Evolutionary conservation across 2,113 vertebrate genomes (phyloP).

Genomic region (Labeo rohita): DNA sequence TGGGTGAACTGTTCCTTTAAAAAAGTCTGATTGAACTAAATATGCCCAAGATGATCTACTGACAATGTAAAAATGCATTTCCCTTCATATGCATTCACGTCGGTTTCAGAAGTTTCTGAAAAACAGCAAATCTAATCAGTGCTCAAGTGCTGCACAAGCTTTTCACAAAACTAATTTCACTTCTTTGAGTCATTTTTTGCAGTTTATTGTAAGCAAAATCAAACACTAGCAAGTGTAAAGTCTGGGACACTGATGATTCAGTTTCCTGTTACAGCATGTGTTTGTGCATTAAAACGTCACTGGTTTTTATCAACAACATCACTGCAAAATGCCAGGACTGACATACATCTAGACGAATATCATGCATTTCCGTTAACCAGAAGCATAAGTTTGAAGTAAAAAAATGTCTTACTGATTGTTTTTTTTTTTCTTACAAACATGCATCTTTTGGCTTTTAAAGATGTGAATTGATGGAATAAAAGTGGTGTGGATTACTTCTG

Average conservation of each 20-base stretch:
- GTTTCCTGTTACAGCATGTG: not conserved
- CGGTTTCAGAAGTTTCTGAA: not conserved
- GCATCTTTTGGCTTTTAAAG: too few species aligned
- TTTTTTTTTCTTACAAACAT: too few species aligned
- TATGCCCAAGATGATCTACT: too few species aligned
- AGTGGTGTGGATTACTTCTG: too few species aligned
- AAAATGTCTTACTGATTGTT: too few species aligned
- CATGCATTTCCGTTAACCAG: not conserved
- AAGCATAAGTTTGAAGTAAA: too few species aligned
- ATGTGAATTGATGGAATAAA: too few species aligned
- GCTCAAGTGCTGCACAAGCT: too few species aligned
- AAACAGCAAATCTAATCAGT: not conserved
- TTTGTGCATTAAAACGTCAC: not conserved
- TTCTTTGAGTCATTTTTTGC: not conserved
- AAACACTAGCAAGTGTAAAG: not conserved
- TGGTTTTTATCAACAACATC: not conserved
- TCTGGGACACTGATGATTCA: not conserved
- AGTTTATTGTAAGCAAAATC: not conserved
- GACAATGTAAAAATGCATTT: too few species aligned
- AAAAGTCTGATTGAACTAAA: too few species aligned
- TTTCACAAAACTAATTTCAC: too few species aligned
- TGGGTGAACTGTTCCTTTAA: too few species aligned
- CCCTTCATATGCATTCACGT: not conserved
- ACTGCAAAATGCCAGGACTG: not conserved
- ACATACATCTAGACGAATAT: not conserved